phyloP scores from a whole-genome alignment of 2,113 vertebrate genomes.

The Regulus satrapa region DNA sequence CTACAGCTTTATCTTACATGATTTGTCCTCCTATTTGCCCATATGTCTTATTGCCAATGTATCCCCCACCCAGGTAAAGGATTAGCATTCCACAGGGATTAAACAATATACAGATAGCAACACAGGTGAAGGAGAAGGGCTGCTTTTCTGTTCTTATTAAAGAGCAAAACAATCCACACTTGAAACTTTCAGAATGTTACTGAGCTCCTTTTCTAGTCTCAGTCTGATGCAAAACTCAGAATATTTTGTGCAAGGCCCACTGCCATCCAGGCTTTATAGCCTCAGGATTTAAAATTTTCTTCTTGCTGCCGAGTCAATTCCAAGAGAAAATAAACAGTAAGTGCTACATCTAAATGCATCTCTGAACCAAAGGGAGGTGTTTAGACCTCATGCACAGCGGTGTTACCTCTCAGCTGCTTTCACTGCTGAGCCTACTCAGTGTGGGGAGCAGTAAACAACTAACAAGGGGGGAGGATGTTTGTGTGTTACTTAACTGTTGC shows the following conservation, averaged over 20 bases:
- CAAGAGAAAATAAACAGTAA: not conserved
- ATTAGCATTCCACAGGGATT: not conserved
- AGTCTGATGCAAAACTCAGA: not conserved
- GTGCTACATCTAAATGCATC: not conserved
- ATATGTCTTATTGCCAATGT: not conserved
- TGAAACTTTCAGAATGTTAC: not conserved
- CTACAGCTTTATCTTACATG: not conserved
- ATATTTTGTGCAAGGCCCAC: not conserved
- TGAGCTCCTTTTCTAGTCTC: not conserved
- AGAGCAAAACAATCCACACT: not conserved
- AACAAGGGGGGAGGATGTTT: not conserved
- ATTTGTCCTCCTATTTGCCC: not conserved
- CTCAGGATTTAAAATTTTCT: not conserved
- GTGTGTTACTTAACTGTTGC: not conserved
- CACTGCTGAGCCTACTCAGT: not conserved
- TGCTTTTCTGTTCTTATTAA: not conserved
- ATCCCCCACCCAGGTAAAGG: not conserved
- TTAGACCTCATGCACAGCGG: not conserved
- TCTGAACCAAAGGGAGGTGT: not conserved
- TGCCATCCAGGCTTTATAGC: not conserved
- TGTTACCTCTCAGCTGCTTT: not conserved
- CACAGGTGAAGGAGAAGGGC: not conserved
- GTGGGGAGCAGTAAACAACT: not conserved
- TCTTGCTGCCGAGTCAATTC: not conserved
- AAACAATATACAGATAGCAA: not conserved